Evolutionary conservation across 2,888 invertebrate genomes (phyloP).

Genomic region (Euzophera pinguis): DNA sequence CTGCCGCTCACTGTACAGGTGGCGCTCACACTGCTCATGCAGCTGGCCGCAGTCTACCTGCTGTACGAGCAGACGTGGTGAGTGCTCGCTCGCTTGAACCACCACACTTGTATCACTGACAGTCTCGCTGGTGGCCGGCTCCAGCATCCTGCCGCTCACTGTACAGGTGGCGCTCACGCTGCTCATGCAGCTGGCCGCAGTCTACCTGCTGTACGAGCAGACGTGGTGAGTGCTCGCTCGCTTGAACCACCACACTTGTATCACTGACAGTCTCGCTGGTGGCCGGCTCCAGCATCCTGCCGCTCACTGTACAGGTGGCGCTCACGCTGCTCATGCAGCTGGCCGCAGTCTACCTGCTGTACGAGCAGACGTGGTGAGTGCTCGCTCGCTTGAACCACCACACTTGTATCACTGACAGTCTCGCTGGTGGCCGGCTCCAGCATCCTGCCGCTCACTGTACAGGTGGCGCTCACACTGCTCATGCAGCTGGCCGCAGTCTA

Average conservation of each 20-base stretch:
- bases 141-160: constrained; percentile 85
- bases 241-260: too few relatives aligned
- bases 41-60: constrained; percentile 66
- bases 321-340: constrained; percentile 81
- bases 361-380: constrained; percentile 53
- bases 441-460: constrained; percentile 84
- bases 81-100: too few relatives aligned
- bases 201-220: constrained; percentile 73
- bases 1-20: constrained; percentile 87
- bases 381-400: too few relatives aligned
- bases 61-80: constrained; percentile 67
- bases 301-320: constrained; percentile 84
- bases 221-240: not conserved
- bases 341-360: constrained; percentile 58
- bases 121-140: constrained; percentile 83
- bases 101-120: too few relatives aligned
- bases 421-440: constrained; percentile 83
- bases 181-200: constrained; percentile 75
- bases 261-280: constrained; percentile 86
- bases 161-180: constrained; percentile 82
- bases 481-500: constrained; percentile 76
- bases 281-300: constrained; percentile 82
- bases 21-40: constrained; percentile 73
- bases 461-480: constrained; percentile 78
- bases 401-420: constrained; percentile 85